Percentiles rank a stretch among this genome's conserved stretches.
These are phyloP conservation scores for Whitmania pigra DNA, from an alignment of 1,140 invertebrate species.

Conservation along the genomic window DNA sequence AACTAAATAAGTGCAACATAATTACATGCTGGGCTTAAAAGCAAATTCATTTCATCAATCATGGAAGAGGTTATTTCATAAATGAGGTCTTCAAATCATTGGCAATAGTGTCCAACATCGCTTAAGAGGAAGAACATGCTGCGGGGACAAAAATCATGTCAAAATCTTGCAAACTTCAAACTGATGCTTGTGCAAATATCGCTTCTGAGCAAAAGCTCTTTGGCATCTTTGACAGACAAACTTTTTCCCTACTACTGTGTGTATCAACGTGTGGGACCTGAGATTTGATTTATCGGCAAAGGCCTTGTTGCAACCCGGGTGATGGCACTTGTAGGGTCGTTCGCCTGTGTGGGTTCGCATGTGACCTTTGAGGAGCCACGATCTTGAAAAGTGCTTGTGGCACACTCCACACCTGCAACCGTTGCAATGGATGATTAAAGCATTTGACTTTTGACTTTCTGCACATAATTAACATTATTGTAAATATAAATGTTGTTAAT, in stretches of 20 bases:
- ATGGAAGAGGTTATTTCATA: too few relatives aligned
- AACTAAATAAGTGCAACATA: too few relatives aligned
- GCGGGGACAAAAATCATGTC: neutral
- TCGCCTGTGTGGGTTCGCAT: conserved; percentile 87
- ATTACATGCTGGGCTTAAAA: too few relatives aligned
- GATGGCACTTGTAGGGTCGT: conserved; percentile 54
- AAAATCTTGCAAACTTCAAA: conserved; percentile 50
- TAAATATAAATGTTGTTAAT: too few relatives aligned
- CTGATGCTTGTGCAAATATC: conserved; percentile 59
- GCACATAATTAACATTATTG: too few relatives aligned
- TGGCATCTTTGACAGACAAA: conserved; percentile 78
- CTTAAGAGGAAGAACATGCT: too few relatives aligned
- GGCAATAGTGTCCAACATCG: too few relatives aligned
- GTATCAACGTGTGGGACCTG: conserved; percentile 94
- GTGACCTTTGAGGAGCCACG: conserved; percentile 87
- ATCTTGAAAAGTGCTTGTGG: conserved; percentile 88
- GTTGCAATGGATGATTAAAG: conserved; percentile 66
- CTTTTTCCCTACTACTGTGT: conserved; percentile 76
- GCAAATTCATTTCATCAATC: too few relatives aligned
- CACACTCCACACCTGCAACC: conserved; percentile 70
- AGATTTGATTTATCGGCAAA: conserved; percentile 80
- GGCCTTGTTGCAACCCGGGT: conserved; percentile 67
- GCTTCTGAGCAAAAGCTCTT: conserved; percentile 60
- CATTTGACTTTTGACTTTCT: too few relatives aligned
- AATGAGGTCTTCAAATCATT: too few relatives aligned